Evolutionary conservation across 2,113 vertebrate species (phyloP).

Genomic region (Pitta sordida): DNA sequence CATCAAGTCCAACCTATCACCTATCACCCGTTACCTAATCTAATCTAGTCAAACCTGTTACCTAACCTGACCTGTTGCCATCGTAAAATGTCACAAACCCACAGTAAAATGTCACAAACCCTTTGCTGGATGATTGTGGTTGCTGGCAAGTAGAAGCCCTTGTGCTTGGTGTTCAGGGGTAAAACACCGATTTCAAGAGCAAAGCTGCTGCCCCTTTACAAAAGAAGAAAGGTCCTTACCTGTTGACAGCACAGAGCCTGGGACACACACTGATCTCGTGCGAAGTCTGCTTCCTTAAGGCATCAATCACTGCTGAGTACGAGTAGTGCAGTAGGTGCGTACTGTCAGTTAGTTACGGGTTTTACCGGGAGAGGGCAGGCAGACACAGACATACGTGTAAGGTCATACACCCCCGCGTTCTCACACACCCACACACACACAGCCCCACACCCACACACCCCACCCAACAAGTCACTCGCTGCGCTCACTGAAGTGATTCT

Average conservation of each 20-base stretch:
- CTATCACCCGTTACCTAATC: no score
- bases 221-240: constrained; percentile 3
- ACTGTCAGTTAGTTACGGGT: not conserved
- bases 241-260: not conserved
- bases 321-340: not conserved
- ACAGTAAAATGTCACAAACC: no score
- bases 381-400: not conserved
- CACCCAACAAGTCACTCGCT: not conserved
- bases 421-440: not conserved
- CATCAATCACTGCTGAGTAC: not conserved
- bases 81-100: no score
- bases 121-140: not conserved
- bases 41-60: no score
- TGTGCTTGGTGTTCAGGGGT: not conserved
- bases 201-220: not conserved
- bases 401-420: accelerated
- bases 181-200: not conserved
- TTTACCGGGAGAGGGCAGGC: constrained; percentile 1
- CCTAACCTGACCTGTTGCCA: no score
- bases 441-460: accelerated
- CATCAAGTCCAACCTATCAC: no score
- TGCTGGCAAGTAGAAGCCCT: not conserved
- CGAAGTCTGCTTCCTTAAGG: not conserved
- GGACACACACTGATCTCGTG: not conserved
- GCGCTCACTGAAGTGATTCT: not conserved